Base-by-base conservation (phyloP, 1,140 invertebrate genomes). In the Cardiocondyla obscurior region DNA sequence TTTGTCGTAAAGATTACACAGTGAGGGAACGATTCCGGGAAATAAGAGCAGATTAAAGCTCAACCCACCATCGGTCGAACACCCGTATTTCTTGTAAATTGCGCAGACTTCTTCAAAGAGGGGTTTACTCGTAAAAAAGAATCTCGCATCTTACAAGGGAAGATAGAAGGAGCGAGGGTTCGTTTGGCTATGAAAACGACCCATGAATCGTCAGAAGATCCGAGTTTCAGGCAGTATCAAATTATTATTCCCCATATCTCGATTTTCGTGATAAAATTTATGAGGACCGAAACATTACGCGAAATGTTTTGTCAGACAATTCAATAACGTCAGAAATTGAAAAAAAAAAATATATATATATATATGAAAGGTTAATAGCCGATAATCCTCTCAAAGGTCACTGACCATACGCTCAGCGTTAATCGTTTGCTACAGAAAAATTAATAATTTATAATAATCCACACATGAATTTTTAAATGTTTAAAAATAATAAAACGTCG, bases 11-110 rank as follows among this genome's bases (percentile, higher is more conserved):
- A 64, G 64, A 88, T 84, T 77, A 58, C 55, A 42, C 81, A 28
- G 58, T 22, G 36, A 46, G 49, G 28, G 76, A 65, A 69, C 53
- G 33, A 82, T 87, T 86, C n/a, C 30, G 49, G 53, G 58, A 81
- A 87, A 84, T 60, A 64, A 84, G 74, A 69, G 58, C 25, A 51
- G 79, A 87, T 79, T 87, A 85, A 82, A 85, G 60, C 70, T 67
- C 46, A 62, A 84, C 57, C 36, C 57, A 55, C 46, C 36, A 25
- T 73, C 33, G 22, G 36, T 74, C 60, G 57, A 53, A 36, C 55
- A 79, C 70, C 76, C 73, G 83, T 81, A 79, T 84, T 84, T 65
- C 46, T 65, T 44, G 51, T 79, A 79, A 83, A 85, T 46, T 55
- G 53, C 77, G 53, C 42, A n/a, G 30, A 49, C 62, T 81, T 49